Evolutionary conservation across 2,797 vertebrate species (phyloP).

Genomic region (Gambusia yucatana): DNA sequence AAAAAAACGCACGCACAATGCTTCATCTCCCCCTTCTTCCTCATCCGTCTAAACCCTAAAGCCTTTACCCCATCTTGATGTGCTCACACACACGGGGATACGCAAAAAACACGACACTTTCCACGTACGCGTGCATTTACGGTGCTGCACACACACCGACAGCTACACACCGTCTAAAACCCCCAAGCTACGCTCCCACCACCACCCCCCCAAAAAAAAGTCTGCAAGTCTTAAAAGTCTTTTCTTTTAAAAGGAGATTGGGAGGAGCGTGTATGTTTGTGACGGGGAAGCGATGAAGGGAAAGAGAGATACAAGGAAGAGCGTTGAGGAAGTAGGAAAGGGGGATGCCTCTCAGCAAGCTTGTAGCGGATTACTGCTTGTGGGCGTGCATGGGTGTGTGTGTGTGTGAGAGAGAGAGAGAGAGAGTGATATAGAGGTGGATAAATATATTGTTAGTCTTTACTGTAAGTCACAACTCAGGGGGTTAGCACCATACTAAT

Average conservation of each 20-base stretch:
- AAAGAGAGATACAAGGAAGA: slow-evolving; percentile 36
- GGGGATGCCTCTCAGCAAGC: slow-evolving; percentile 69
- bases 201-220: slow-evolving; percentile 45
- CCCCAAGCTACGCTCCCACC: slow-evolving; percentile 50
- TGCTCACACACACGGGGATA: slow-evolving; percentile 19
- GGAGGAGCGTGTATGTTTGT: slow-evolving; percentile 23
- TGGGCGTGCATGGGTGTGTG: slow-evolving; percentile 34
- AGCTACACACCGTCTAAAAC: slow-evolving; percentile 39
- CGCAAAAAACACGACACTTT: slow-evolving; percentile 27
- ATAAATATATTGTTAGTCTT: slow-evolving; percentile 59
- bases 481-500: slow-evolving; percentile 62
- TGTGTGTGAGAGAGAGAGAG: slow-evolving; percentile 34
- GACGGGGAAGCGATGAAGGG: slow-evolving; percentile 33
- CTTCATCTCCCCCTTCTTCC: slow-evolving; percentile 45
- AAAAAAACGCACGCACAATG: slow-evolving; percentile 16
- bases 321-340: slow-evolving; percentile 24
- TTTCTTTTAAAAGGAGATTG: slow-evolving; percentile 66
- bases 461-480: slow-evolving; percentile 59
- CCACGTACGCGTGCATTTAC: slow-evolving; percentile 22
- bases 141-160: slow-evolving; percentile 12
- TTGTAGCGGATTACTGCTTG: slow-evolving; percentile 54
- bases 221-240: slow-evolving; percentile 69
- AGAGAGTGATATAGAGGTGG: slow-evolving; percentile 17
- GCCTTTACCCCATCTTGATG: slow-evolving; percentile 43
- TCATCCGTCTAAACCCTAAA: slow-evolving; percentile 71